Evolutionary conservation across 2,113 vertebrate genomes (phyloP), one percentile per base, ranked within the genome.

Genomic region (Petaurus breviceps): DNA sequence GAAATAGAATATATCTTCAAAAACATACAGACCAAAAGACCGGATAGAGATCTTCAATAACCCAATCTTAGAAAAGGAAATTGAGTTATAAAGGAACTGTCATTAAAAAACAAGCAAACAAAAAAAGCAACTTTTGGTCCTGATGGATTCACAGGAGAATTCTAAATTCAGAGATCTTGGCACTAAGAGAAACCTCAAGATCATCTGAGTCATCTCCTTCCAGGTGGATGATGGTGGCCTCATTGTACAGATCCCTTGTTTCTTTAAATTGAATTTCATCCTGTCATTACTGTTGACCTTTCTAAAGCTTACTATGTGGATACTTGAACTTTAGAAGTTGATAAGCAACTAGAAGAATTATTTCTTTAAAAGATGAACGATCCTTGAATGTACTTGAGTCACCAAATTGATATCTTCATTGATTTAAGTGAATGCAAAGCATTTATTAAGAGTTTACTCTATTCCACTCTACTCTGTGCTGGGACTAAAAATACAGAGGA

Each of bases 321-420:
- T 95, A 95, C 93, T 91, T 93, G 95, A 97, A 95, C 0, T 3
- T 92, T 94, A 68, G 97, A 93, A 92, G 61, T 43, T 26, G 84
- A 95, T 54, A 10, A 68, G 52, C 95, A 94, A 91, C 43, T 90
- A 92, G 57, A 51, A 96, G 22, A 92, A 91, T 28, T 52, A 54
- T 37, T 95, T 91, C 23, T 93, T 96, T 95, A n/a, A 84, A 37
- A 96, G 92, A 31, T 92, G 16, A 96, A 89, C 23, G 0, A 1
- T 95, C 94, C 53, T 22, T 43, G 37, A 84, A 43, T 84, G n/a
- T 43, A 84, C n/a, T 84, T 43, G 19, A 16, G 7, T 84, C 68
- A 43, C 57, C 57, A 68, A 14, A 68, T 14, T 68, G n/a, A 68
- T 68, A 37, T 12, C 57, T 12, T 68, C 28, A 68, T 68, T 68